Base-by-base conservation (phyloP, 2,888 invertebrate species). In the Disparrhopalites patrizii region DNA sequence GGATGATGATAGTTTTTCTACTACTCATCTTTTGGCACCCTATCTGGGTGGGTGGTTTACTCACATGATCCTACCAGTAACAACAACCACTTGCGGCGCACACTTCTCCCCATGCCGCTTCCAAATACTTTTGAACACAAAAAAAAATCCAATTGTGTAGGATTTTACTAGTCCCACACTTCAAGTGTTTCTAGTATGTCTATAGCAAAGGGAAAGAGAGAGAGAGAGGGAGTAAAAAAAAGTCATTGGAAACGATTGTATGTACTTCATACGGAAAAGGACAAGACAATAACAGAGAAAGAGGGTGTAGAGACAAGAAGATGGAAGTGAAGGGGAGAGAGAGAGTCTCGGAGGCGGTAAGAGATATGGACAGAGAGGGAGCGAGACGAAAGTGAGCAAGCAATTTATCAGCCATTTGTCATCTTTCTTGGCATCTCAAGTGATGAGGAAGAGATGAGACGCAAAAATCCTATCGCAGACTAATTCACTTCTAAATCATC, bases 321-420 rank as follows among this genome's bases (percentile, higher is more conserved):
- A 43, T n/a, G 43, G 43, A 20, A 43, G 20, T 15, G 20, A 43
- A 43, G 43, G 43, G 43, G 20, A 43, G n/a, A 40, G 27, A 25
- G 58, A 25, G 28, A 58, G 40, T 43, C 40, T 28, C 43, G 58
- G 58, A 58, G 43, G 58, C 58, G 58, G 40, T 55, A 60, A 63
- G 63, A 67, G 55, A 55, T 67, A n/a, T 63, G 67, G 52, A 54
- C 58, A 47, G 40, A 40, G 43, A 58, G 58, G 40, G 57, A 52
- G 65, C 54, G 62, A 62, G 65, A 30, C 40, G 58, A 43, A 43
- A 52, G 65, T 57, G 62, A 62, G 65, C 62, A 57, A 65, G 62
- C 58, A 68, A 68, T 65, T 62, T 62, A 62, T 62, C 54, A 68
- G 62, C 47, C 68, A 69, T 69, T 69, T 69, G 66, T 69, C 68